Evolutionary conservation across 1,140 invertebrate genomes (phyloP), one percentile per base, ranked within the genome.

Genomic region (Drosophila nebulosa): DNA sequence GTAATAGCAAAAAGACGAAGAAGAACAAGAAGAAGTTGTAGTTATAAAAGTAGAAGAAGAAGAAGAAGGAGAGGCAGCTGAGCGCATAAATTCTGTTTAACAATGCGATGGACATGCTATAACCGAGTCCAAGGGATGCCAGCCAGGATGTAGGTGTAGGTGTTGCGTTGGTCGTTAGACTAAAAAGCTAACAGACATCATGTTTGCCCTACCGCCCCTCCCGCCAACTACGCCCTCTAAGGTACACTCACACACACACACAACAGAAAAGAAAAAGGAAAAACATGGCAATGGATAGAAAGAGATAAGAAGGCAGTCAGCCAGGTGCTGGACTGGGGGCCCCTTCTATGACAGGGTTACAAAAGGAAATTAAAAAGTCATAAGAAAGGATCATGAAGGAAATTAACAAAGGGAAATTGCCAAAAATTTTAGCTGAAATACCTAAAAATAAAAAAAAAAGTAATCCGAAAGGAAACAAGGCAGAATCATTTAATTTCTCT

Each of bases 61-160:
- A 32, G 64, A 81, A 71, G 80, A 80, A 53, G 52, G 14, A 55
- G 63, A 78, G 68, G 77, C 81, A 81, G 81, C 81, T 78, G 78
- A 78, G 79, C 74, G 81, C 81, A 86, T 86, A 86, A 86, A 86
- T 86, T 86, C 78, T 66, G 78, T 62, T 81, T 80, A 86, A 86
- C 83, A 86, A 85, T 74, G 69, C 39, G 77, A 67, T 74, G 79
- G 74, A 76, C 76, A 85, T 74, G 69, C 32, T 74, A 67, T 74
- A 74, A 70, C 71, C 72, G 66, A 55, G 52, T 36, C 30, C 64
- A 53, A 42, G 14, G 61, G 35, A 14, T n/a, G 14, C 39, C 27
- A 57, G 22, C 27, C 39, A 3, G 1, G 14, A 9, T 51, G 27
- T 3, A 27, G 57, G 60, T 52, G 68, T 52, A 76, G 70, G 74